Conservation (phyloP, 2,113 vertebrate species). For the Turdus rufiventris region DNA sequence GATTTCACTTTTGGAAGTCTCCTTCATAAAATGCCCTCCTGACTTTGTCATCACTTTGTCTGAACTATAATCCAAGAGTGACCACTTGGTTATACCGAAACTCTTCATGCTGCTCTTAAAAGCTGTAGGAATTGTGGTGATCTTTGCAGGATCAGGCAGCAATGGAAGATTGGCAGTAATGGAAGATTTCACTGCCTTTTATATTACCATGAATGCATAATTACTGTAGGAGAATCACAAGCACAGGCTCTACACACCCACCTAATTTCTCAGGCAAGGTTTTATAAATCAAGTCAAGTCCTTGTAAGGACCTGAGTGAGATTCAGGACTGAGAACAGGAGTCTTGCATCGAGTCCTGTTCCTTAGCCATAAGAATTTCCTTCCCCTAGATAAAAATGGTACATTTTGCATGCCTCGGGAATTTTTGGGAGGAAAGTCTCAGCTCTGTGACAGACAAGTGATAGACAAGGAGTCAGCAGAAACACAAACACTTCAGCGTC, state of each 20-base stretch:
- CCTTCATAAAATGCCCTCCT: background rate
- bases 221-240: background rate
- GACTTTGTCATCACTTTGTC: background rate
- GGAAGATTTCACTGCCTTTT: background rate
- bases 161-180: background rate
- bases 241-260: background rate
- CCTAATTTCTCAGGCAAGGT: background rate
- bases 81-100: background rate
- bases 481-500: background rate
- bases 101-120: background rate
- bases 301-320: background rate
- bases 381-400: background rate
- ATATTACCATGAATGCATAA: too few relatives aligned
- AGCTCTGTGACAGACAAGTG: background rate
- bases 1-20: background rate
- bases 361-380: background rate
- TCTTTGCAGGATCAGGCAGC: background rate
- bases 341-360: background rate
- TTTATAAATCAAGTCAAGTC: background rate
- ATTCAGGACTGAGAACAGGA: background rate
- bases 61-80: background rate
- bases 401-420: accelerated
- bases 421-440: background rate
- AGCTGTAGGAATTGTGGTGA: background rate
- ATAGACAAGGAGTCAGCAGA: background rate